Percentiles rank a stretch among this genome's conserved stretches.
Evolutionary conservation across 2,113 vertebrate species (phyloP).

Genomic region (Mastomys natalensis): DNA sequence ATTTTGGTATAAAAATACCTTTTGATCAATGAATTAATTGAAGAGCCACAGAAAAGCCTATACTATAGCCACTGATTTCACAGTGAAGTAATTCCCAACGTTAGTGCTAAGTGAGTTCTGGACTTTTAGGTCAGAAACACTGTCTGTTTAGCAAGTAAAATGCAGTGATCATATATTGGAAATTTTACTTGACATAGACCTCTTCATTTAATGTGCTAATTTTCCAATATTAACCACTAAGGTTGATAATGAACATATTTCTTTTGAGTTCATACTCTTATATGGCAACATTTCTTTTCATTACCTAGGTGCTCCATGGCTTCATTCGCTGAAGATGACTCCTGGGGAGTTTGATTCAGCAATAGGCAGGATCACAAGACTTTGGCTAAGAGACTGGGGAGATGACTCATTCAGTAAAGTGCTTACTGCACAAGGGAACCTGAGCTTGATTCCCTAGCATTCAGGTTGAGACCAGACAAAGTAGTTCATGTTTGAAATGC

Average conservation of each 20-base stretch:
- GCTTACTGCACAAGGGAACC: not conserved
- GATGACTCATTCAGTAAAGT: not conserved
- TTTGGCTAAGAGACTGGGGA: not conserved
- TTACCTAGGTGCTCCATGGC: not conserved
- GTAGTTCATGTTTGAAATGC: not conserved
- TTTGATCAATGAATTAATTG: not conserved
- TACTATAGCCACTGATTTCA: no score
- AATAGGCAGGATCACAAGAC: not conserved
- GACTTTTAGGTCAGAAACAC: not conserved
- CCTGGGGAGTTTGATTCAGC: not conserved
- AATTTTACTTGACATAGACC: not conserved
- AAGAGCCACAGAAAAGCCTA: not conserved
- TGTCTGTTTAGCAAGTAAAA: conserved; percentile 35
- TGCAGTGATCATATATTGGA: not conserved
- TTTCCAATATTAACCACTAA: not conserved
- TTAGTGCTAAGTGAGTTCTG: not conserved
- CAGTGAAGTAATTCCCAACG: conserved; percentile 16
- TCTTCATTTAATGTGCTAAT: conserved; percentile 9
- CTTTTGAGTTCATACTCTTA: not conserved
- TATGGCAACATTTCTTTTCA: rapidly evolving
- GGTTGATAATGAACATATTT: not conserved
- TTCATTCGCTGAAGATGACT: not conserved
- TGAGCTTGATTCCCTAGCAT: not conserved
- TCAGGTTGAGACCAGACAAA: not conserved
- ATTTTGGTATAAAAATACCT: not conserved